phyloP scores from a whole-genome alignment of 2,888 invertebrate species.

The Mechanitis mazaeus region DNA sequence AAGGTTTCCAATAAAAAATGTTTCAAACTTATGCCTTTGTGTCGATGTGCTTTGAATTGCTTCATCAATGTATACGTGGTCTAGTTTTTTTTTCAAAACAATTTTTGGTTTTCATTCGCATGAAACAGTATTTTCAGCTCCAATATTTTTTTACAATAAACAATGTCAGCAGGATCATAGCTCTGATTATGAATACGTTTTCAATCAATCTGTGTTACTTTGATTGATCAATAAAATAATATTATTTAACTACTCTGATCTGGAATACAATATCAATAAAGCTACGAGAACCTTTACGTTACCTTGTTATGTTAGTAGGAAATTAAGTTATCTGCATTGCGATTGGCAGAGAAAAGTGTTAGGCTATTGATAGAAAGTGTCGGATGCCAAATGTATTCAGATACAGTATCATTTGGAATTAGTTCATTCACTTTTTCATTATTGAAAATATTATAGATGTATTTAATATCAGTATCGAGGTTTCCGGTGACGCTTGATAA shows the following conservation, averaged over 20 bases:
- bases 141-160: slow-evolving; percentile 7
- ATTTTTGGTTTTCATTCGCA: slow-evolving; percentile 16
- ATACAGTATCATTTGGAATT: slow-evolving; percentile 16
- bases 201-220: background rate
- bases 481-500: slow-evolving; percentile 18
- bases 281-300: background rate
- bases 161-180: background rate
- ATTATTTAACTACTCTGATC: background rate
- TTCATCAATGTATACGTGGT: slow-evolving; percentile 34
- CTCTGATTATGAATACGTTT: background rate
- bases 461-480: background rate
- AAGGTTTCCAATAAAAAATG: slow-evolving; percentile 39
- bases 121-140: slow-evolving; percentile 11
- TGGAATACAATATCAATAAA: slow-evolving; percentile 7
- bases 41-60: slow-evolving; percentile 38
- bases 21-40: slow-evolving; percentile 42
- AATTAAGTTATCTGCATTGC: slow-evolving; percentile 33
- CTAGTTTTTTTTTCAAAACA: slow-evolving; percentile 15
- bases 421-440: slow-evolving; percentile 19
- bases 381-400: slow-evolving; percentile 21
- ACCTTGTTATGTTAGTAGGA: slow-evolving; percentile 26
- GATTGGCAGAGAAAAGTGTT: slow-evolving; percentile 30
- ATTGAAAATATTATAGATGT: slow-evolving; percentile 4
- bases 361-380: slow-evolving; percentile 23
- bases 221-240: slow-evolving; percentile 1